Conservation (phyloP, 2,888 invertebrate species). For the Mimas tiliae region DNA sequence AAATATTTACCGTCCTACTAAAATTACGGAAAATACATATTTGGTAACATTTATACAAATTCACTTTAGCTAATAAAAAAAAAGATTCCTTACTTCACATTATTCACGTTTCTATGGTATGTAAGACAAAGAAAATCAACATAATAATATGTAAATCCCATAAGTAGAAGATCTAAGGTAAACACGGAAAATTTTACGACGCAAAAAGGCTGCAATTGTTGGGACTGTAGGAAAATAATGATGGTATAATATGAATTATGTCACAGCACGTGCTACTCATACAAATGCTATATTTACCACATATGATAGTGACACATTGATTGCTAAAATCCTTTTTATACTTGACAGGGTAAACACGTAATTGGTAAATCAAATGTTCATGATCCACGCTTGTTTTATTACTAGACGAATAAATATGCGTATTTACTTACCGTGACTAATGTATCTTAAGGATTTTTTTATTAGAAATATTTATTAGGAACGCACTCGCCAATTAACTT, state of each 20-base stretch:
- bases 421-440: constrained; percentile 25
- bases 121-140: too few species aligned
- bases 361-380: constrained; percentile 55
- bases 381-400: constrained; percentile 43
- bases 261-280: constrained; percentile 55
- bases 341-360: constrained; percentile 51
- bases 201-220: constrained; percentile 14
- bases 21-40: not conserved
- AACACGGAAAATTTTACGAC: not conserved
- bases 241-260: constrained; percentile 47
- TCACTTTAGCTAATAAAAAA: too few species aligned
- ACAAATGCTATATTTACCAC: constrained; percentile 40
- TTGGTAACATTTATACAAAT: not conserved
- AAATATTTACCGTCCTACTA: not conserved
- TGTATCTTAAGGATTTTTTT: too few species aligned
- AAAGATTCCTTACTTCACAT: too few species aligned
- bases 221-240: constrained; percentile 30
- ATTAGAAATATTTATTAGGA: too few species aligned
- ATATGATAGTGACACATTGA: constrained; percentile 47
- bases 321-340: constrained; percentile 41
- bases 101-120: too few species aligned
- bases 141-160: too few species aligned
- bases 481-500: too few species aligned
- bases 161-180: not conserved
- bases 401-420: constrained; percentile 43